These are phyloP conservation scores for Pocillopora verrucosa DNA, from an alignment of 64 coral and sea anemone genomes.

Conservation along the genomic window DNA sequence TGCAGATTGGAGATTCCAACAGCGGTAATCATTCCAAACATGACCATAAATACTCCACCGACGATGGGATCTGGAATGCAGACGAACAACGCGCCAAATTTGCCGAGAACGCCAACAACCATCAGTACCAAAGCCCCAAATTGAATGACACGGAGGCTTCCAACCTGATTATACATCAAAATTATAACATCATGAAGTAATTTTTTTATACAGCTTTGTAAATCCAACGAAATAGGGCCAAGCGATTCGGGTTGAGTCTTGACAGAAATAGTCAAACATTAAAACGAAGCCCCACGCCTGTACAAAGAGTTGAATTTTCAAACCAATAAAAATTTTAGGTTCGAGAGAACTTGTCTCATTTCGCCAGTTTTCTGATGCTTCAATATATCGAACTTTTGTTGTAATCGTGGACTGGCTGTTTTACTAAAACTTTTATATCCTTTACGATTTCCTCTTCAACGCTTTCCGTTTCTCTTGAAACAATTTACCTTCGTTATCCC, in stretches of 20 bases:
- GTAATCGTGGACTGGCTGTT: too few species aligned
- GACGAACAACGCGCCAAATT: constrained; percentile 56
- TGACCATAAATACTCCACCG: constrained; percentile 56
- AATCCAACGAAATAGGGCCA: too few species aligned
- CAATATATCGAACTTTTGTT: too few species aligned
- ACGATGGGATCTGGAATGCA: constrained; percentile 67
- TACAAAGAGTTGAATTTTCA: too few species aligned
- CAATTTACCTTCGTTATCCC: constrained; percentile 54
- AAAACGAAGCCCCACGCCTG: too few species aligned
- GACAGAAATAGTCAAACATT: too few species aligned
- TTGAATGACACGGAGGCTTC: constrained; percentile 59
- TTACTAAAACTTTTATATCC: too few species aligned
- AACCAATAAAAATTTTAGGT: too few species aligned
- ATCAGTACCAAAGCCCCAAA: constrained; percentile 43
- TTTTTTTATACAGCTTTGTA: neutral
- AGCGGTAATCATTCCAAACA: constrained; percentile 55
- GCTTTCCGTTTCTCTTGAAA: neutral
- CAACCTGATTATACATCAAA: constrained; percentile 29
- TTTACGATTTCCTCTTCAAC: too few species aligned
- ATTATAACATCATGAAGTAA: neutral
- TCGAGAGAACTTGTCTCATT: too few species aligned
- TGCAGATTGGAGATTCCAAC: constrained; percentile 65
- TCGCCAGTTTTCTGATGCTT: too few species aligned
- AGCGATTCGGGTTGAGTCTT: too few species aligned
- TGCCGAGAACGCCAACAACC: constrained; percentile 42